Evolutionary conservation across 2,888 invertebrate genomes (phyloP).

Genomic region (Lochmaea capreae): DNA sequence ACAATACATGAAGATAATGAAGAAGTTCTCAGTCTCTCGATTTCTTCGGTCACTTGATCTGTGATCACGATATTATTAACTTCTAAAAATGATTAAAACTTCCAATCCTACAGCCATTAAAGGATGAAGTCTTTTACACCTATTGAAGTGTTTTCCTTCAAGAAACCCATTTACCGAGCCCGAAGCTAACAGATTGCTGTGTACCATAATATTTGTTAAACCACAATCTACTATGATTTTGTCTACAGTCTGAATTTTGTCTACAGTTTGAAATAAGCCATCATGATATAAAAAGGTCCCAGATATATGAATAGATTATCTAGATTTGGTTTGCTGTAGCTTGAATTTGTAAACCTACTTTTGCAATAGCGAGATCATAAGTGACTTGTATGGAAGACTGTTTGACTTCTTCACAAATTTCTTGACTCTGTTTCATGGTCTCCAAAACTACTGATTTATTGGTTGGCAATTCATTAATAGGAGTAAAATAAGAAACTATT

Average conservation of each 20-base stretch:
- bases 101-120: conserved; percentile 47
- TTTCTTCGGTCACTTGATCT: conserved; percentile 43
- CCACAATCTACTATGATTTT: conserved; percentile 47
- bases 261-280: conserved; percentile 53
- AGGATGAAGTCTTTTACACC: conserved; percentile 48
- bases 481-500: conserved; percentile 51
- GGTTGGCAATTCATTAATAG: conserved; percentile 54
- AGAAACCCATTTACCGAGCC: conserved; percentile 49
- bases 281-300: conserved; percentile 57
- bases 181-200: conserved; percentile 44
- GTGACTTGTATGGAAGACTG: conserved; percentile 42
- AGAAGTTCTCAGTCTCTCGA: conserved; percentile 39
- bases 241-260: too few species aligned
- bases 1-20: conserved; percentile 39
- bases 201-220: conserved; percentile 38
- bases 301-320: conserved; percentile 59
- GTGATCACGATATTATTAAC: conserved; percentile 35
- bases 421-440: conserved; percentile 44
- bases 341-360: conserved; percentile 49
- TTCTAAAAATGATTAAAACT: conserved; percentile 44
- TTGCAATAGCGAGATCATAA: conserved; percentile 53
- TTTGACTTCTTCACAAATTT: conserved; percentile 40
- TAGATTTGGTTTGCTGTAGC: conserved; percentile 38
- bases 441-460: conserved; percentile 44
- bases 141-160: conserved; percentile 50